Evolutionary conservation across 2,888 invertebrate species (phyloP).

Genomic region (Lamellibrachia satsuma): DNA sequence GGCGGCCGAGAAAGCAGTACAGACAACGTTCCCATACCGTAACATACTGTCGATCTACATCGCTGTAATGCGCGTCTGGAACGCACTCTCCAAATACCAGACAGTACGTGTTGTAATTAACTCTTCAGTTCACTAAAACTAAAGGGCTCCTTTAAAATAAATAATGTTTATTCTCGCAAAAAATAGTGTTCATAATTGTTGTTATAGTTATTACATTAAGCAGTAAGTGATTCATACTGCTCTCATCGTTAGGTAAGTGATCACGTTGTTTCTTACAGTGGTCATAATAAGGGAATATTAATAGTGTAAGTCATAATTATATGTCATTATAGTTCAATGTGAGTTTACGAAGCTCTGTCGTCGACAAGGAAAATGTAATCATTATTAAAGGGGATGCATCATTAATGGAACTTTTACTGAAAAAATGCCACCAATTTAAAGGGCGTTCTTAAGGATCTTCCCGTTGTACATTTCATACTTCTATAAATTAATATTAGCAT

Average conservation of each 20-base stretch:
- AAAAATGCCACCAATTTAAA: too few relatives aligned
- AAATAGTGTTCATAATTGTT: background rate
- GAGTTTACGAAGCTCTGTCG: background rate
- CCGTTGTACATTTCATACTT: too few relatives aligned
- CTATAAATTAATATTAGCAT: too few relatives aligned
- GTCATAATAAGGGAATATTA: too few relatives aligned
- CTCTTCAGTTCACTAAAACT: background rate
- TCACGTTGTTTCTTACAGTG: too few relatives aligned
- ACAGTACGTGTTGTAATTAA: background rate
- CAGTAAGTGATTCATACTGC: too few relatives aligned
- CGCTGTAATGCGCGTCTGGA: background rate
- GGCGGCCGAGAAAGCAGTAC: background rate
- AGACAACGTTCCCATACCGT: background rate
- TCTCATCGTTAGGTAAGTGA: too few relatives aligned
- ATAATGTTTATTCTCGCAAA: background rate
- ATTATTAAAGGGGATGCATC: background rate
- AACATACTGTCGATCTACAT: background rate
- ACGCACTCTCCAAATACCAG: background rate
- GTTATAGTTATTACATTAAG: too few relatives aligned
- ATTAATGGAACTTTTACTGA: background rate
- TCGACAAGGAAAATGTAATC: background rate
- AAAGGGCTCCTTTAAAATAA: too few relatives aligned
- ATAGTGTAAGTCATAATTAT: too few relatives aligned
- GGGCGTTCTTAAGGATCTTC: too few relatives aligned
- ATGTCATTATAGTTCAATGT: too few relatives aligned